Evolutionary conservation across 2,797 vertebrate species (phyloP).

Genomic region (Poeciliopsis gracilis): DNA sequence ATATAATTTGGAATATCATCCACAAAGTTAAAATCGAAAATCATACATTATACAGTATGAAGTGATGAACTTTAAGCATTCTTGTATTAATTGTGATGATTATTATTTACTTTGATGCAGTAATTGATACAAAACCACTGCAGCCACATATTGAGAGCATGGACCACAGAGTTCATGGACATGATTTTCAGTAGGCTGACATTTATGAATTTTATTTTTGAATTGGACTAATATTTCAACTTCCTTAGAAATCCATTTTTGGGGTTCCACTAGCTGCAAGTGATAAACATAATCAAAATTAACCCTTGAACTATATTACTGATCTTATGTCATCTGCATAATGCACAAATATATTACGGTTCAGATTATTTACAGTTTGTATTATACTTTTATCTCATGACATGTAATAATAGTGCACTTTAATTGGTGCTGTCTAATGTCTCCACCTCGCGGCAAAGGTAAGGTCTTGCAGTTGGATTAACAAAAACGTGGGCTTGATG

Average conservation of each 20-base stretch:
- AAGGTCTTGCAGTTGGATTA: neutral
- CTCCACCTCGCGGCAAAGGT: constrained; percentile 52
- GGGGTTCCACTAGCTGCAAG: neutral
- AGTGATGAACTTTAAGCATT: neutral
- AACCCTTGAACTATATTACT: neutral
- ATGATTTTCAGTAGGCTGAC: neutral
- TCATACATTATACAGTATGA: neutral
- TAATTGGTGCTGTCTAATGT: constrained; percentile 7
- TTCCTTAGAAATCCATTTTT: neutral
- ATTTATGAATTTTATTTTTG: neutral
- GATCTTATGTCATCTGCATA: neutral
- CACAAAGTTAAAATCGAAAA: neutral
- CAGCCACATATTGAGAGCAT: neutral
- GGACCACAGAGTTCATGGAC: neutral
- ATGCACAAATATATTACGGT: neutral
- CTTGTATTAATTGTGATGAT: neutral
- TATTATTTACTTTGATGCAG: neutral
- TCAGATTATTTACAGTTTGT: neutral
- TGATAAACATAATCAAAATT: neutral
- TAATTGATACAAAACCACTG: neutral
- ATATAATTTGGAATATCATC: neutral
- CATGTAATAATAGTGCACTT: neutral
- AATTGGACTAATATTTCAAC: neutral
- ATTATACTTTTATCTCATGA: neutral
- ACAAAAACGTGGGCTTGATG: neutral